A percentile compares a stretch with the other conserved stretches of the same genome.
These are phyloP conservation scores for Solea senegalensis DNA, from an alignment of 2,113 vertebrate species.

Conservation along the genomic window DNA sequence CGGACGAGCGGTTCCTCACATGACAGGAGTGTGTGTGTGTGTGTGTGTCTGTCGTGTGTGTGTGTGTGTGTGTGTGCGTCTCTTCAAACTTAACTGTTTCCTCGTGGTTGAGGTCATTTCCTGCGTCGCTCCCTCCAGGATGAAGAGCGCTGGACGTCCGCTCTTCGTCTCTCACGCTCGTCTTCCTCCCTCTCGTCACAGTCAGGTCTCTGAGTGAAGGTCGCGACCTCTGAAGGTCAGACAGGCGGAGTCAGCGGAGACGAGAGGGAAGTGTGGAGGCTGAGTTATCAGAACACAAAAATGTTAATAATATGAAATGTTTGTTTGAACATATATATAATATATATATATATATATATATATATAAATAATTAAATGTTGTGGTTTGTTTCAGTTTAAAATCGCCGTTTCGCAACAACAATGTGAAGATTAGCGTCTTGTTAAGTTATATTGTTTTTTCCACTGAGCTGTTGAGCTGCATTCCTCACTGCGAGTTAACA, in stretches of 20 bases:
- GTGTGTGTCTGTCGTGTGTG: slow-evolving; percentile 36
- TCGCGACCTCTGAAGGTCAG: slow-evolving; percentile 3
- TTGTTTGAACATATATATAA: no score
- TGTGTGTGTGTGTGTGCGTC: slow-evolving; percentile 30
- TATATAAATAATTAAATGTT: no score
- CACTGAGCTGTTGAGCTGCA: slow-evolving; percentile 77
- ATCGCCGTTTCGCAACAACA: slow-evolving; percentile 48
- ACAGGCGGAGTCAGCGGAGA: neutral
- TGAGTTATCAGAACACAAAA: no score
- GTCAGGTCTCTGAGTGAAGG: neutral
- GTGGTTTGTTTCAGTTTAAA: no score
- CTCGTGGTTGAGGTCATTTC: slow-evolving; percentile 41
- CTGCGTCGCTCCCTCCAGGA: slow-evolving; percentile 59
- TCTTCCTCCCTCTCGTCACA: slow-evolving; percentile 25
- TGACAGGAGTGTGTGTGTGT: slow-evolving; percentile 36
- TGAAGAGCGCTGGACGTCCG: slow-evolving; percentile 28
- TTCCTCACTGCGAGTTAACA: slow-evolving; percentile 80
- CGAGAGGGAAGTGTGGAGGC: slow-evolving; percentile 25
- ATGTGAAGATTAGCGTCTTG: slow-evolving; percentile 76
- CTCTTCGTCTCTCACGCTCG: slow-evolving; percentile 43
- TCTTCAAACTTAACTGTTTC: slow-evolving; percentile 28
- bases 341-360: no score
- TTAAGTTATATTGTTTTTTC: slow-evolving; percentile 86
- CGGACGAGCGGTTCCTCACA: neutral
- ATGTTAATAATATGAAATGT: no score